Conservation (phyloP, 1,140 invertebrate genomes). For the Nomia melanderi region DNA sequence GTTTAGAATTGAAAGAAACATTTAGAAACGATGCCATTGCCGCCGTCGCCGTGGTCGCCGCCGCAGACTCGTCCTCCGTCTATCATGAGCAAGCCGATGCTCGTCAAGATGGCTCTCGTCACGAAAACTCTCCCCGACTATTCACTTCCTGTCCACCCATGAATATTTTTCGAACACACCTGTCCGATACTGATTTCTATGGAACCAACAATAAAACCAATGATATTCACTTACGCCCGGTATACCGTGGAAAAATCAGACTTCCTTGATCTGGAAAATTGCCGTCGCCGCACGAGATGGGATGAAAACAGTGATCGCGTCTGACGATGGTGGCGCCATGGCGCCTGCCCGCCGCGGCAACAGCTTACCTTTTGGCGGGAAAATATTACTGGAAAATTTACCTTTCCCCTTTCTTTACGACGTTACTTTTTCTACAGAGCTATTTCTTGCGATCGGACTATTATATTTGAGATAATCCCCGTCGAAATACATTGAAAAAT, state of each 20-base stretch:
- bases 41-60: slow-evolving; percentile 48
- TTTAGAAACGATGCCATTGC: slow-evolving; percentile 60
- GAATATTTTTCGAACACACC: slow-evolving; percentile 71
- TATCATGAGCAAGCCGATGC: slow-evolving; percentile 67
- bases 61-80: slow-evolving; percentile 51
- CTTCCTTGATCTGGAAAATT: slow-evolving; percentile 58
- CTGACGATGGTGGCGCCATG: slow-evolving; percentile 70
- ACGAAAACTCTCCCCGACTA: slow-evolving; percentile 61
- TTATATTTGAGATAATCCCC: background rate
- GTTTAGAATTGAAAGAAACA: slow-evolving; percentile 38
- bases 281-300: slow-evolving; percentile 57
- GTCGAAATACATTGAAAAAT: background rate
- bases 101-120: slow-evolving; percentile 76
- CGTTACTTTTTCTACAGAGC: background rate
- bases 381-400: slow-evolving; percentile 22
- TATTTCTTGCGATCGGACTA: background rate
- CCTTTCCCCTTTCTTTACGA: background rate
- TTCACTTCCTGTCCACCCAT: slow-evolving; percentile 70
- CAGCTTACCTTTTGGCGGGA: slow-evolving; percentile 70
- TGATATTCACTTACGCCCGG: slow-evolving; percentile 59
- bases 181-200: slow-evolving; percentile 38
- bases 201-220: slow-evolving; percentile 3
- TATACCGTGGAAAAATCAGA: slow-evolving; percentile 50
- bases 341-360: slow-evolving; percentile 52
- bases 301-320: slow-evolving; percentile 75